These are phyloP conservation scores for Tinamus guttatus DNA, from an alignment of 2,113 vertebrate genomes.

Conservation along the genomic window DNA sequence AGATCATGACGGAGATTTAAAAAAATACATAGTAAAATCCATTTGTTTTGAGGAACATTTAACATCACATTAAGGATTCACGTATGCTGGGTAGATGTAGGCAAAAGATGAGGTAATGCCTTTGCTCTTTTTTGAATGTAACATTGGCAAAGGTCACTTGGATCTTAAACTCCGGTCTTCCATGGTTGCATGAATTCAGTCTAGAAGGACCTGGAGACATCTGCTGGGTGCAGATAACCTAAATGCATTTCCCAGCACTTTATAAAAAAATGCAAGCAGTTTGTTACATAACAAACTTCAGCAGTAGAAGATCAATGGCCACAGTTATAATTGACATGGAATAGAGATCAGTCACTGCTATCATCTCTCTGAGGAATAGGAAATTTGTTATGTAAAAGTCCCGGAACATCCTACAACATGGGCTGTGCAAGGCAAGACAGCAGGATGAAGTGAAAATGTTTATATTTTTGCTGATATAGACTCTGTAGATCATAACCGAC, in stretches of 20 bases:
- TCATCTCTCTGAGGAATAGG: neutral
- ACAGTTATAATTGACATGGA: neutral
- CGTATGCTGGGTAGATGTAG: neutral
- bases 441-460: neutral
- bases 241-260: neutral
- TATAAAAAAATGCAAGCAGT: neutral
- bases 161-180: neutral
- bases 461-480: neutral
- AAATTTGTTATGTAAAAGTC: neutral
- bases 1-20: neutral
- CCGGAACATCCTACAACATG: neutral
- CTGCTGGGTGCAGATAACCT: neutral
- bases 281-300: neutral
- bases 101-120: neutral
- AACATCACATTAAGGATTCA: rapidly evolving
- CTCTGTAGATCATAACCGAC: neutral
- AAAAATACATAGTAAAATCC: neutral
- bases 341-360: neutral
- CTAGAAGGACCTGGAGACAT: neutral
- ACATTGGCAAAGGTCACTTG: neutral
- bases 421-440: neutral
- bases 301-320: rapidly evolving
- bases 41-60: neutral
- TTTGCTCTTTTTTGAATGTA: neutral
- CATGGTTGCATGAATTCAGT: neutral